A percentile compares a stretch with the other conserved stretches of the same genome.
Evolutionary conservation across 92 coral and sea anemone species (phyloP).

Genomic region (Anthopleura xanthogrammica): DNA sequence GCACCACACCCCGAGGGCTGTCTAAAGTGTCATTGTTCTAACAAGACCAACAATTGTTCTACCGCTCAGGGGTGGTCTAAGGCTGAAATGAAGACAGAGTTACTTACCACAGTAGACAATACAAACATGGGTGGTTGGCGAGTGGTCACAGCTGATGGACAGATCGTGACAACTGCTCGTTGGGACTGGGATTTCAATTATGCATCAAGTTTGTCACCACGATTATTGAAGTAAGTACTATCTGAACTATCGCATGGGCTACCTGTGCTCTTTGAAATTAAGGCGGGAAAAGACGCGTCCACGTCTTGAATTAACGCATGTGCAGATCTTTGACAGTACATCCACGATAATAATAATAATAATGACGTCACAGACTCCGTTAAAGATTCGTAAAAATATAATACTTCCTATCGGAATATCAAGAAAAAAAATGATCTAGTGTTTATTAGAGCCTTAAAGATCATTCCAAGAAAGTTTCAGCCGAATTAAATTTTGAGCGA

Average conservation of each 20-base stretch:
- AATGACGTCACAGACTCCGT: too few species aligned
- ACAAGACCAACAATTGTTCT: constrained; percentile 60
- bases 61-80: constrained; percentile 57
- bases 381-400: too few species aligned
- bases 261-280: not conserved
- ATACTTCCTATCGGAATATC: too few species aligned
- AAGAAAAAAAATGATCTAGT: too few species aligned
- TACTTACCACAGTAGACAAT: constrained; percentile 9
- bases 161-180: not conserved
- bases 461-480: too few species aligned
- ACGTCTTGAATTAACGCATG: too few species aligned
- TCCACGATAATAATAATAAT: too few species aligned
- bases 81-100: constrained; percentile 21
- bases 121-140: constrained; percentile 62
- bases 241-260: too few species aligned
- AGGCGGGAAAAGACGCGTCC: too few species aligned
- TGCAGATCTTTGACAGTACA: too few species aligned
- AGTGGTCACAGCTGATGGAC: constrained; percentile 38
- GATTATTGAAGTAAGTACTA: not conserved
- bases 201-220: not conserved
- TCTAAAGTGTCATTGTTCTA: constrained; percentile 87
- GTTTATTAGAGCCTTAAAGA: too few species aligned
- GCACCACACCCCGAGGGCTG: constrained; percentile 79
- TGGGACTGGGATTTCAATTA: not conserved
- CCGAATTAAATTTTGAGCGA: too few species aligned